Evolutionary conservation across 2,888 invertebrate genomes (phyloP), one percentile per base, ranked within the genome.

Genomic region (Ellobium chinense): DNA sequence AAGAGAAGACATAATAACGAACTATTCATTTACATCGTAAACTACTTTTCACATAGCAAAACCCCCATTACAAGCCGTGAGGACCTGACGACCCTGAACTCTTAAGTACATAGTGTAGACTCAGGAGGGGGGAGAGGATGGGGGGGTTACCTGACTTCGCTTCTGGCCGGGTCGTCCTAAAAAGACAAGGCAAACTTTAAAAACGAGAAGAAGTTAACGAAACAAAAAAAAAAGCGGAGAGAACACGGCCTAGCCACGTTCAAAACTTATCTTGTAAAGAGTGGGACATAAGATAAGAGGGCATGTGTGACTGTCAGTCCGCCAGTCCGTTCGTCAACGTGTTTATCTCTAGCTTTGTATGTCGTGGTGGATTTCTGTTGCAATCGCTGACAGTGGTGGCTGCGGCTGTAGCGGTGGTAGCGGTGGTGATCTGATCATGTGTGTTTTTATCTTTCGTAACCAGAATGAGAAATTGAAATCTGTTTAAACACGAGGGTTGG

Each of bases 211-310:
- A 34, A 36, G 36, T n/a, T 2, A 63, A 63, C 21, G n/a, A 31
- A 4, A 36, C 63, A 18, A n/a, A 27, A 62, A 4, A 4, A 62
- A 27, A 62, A 18, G 27, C 27, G 29, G 24, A n/a, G n/a, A n/a
- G n/a, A n/a, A n/a, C n/a, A n/a, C n/a, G n/a, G n/a, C n/a, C n/a
- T n/a, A n/a, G n/a, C n/a, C n/a, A n/a, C n/a, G n/a, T 18, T 18
- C 18, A 46, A 72, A 58, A 72, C 72, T n/a, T 60, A 72, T 72
- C 37, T 37, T 5, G 58, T 60, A 27, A 18, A 58, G 18, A 24
- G 27, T 4, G 54, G 68, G 36, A 12, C 31, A 36, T 2, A 24
- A 60, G 72, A 72, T 72, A 72, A 72, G 58, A n/a, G 24, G 36
- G 14, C 18, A 0, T 72, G 58, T 72, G n/a, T 72, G 60, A 58